These are phyloP conservation scores for Cephus pygmeus DNA, from an alignment of 2,888 invertebrate species.

Conservation along the genomic window DNA sequence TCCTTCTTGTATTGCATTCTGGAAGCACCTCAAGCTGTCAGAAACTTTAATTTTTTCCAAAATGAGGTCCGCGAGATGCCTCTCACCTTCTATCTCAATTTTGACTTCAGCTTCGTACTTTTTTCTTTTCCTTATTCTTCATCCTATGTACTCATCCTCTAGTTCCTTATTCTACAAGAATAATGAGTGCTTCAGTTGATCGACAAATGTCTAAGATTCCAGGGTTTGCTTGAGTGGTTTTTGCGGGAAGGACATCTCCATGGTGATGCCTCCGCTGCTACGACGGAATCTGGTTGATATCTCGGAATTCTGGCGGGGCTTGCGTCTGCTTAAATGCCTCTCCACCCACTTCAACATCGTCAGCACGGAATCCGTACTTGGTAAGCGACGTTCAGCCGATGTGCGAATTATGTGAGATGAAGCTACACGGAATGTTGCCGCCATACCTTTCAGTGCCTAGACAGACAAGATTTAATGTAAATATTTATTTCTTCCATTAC, in stretches of 20 bases:
- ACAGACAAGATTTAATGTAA: constrained; percentile 24
- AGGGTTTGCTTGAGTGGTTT: constrained; percentile 44
- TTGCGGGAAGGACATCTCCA: constrained; percentile 79
- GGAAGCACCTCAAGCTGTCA: not conserved
- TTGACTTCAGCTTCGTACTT: not conserved
- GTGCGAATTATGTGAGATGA: constrained; percentile 87
- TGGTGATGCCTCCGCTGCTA: constrained; percentile 78
- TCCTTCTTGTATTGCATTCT: not conserved
- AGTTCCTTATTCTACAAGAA: not conserved
- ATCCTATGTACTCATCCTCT: not conserved
- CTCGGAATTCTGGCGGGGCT: constrained; percentile 70
- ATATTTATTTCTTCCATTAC: not conserved
- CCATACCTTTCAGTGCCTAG: constrained; percentile 92
- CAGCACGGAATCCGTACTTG: constrained; percentile 89
- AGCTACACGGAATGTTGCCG: constrained; percentile 89
- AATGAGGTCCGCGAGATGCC: not conserved
- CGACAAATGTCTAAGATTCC: constrained; percentile 35
- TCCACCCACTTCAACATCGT: constrained; percentile 93
- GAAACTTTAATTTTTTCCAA: not conserved
- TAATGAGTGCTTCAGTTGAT: not conserved
- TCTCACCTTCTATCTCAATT: not conserved
- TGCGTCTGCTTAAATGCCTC: constrained; percentile 82
- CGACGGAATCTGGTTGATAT: constrained; percentile 59
- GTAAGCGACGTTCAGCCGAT: constrained; percentile 86
- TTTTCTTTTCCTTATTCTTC: not conserved